A percentile compares a stretch with the other conserved stretches of the same genome.
phyloP scores from a whole-genome alignment of 2,797 vertebrate genomes.

The Coregonus ussuriensis region DNA sequence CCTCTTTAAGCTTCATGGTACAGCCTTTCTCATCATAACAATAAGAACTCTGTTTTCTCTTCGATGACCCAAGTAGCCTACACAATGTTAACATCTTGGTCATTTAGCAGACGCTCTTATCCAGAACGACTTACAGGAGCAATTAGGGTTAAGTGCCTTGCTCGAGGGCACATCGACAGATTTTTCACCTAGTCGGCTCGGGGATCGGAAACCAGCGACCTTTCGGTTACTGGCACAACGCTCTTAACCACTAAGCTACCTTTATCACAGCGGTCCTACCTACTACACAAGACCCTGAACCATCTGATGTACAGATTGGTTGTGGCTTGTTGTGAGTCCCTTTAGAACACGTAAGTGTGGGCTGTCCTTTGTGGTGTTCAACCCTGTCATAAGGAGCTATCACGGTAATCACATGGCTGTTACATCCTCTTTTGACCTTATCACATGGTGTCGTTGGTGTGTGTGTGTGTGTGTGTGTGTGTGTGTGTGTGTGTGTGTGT shows the following conservation, averaged over 20 bases:
- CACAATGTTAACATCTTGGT: not conserved
- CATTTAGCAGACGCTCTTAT: too few relatives aligned
- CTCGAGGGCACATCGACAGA: too few relatives aligned
- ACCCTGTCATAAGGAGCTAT: not conserved
- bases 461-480: too few relatives aligned
- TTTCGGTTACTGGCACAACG: too few relatives aligned
- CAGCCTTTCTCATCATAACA: not conserved
- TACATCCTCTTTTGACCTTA: not conserved
- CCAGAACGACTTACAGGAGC: too few relatives aligned
- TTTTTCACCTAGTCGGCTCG: too few relatives aligned
- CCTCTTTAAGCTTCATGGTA: not conserved
- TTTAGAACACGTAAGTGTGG: not conserved
- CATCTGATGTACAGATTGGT: not conserved
- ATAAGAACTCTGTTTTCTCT: not conserved
- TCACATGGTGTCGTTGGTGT: not conserved
- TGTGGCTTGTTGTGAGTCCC: not conserved
- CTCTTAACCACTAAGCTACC: too few relatives aligned
- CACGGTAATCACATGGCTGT: not conserved
- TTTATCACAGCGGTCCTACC: not conserved
- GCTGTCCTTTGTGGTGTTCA: not conserved
- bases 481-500: too few relatives aligned
- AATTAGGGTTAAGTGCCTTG: too few relatives aligned
- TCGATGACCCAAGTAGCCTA: not conserved
- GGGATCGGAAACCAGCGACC: too few relatives aligned
- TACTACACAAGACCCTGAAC: not conserved